A percentile compares a stretch with the other conserved stretches of the same genome.
Conservation (phyloP, 1,140 invertebrate genomes). For the Sycophaga agraensis region DNA sequence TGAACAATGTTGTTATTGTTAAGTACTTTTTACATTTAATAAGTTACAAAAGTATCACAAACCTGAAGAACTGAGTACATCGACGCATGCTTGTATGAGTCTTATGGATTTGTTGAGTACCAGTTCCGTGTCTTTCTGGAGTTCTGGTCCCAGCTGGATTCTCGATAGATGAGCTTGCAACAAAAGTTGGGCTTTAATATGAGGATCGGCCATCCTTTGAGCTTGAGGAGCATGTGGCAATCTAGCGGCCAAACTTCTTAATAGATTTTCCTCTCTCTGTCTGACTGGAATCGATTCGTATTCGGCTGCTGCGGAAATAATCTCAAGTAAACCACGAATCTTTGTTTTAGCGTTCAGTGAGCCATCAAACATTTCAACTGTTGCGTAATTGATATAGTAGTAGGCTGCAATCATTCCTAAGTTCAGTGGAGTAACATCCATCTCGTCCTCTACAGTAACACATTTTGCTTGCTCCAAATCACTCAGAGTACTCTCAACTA, state of each 20-base stretch:
- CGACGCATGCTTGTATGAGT: conserved; percentile 97
- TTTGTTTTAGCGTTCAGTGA: conserved; percentile 98
- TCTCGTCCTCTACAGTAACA: conserved; percentile 96
- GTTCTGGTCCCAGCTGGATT: conserved; percentile 89
- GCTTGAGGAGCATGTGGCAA: conserved; percentile 72
- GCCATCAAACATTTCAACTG: conserved; percentile 96
- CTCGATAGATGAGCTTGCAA: conserved; percentile 95
- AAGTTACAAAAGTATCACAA: background rate
- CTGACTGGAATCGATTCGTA: conserved; percentile 93
- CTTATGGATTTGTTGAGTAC: conserved; percentile 86
- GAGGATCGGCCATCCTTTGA: conserved; percentile 89
- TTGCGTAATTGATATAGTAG: conserved; percentile 99
- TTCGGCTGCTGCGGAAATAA: conserved; percentile 96
- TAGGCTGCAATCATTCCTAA: conserved; percentile 99
- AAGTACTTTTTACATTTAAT: background rate
- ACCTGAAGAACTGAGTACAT: conserved; percentile 91
- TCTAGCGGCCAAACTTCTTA: conserved; percentile 76
- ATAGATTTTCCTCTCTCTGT: conserved; percentile 90
- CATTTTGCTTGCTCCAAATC: conserved; percentile 98
- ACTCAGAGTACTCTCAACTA: conserved; percentile 93
- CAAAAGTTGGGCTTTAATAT: conserved; percentile 94
- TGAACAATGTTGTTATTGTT: too few species aligned
- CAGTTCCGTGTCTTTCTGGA: conserved; percentile 94
- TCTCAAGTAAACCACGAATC: conserved; percentile 94
- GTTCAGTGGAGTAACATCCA: conserved; percentile 94